Conservation (phyloP, 2,888 invertebrate species). For the Pecten maximus region DNA sequence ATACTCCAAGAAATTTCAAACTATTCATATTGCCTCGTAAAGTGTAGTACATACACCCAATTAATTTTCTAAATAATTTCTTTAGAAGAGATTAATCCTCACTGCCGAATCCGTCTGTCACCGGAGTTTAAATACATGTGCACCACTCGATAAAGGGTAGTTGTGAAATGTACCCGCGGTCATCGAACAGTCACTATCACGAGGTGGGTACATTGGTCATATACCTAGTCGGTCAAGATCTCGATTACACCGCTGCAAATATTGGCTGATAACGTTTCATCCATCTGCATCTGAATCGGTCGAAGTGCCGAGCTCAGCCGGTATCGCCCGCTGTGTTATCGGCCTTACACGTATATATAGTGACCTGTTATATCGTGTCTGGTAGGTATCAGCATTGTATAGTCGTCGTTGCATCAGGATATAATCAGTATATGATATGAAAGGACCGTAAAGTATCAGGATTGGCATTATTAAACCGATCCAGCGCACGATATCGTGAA, state of each 20-base stretch:
- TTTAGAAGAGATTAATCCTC: background rate
- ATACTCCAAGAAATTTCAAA: background rate
- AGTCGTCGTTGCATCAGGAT: background rate
- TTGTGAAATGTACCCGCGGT: conserved; percentile 26
- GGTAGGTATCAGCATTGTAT: background rate
- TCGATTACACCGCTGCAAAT: background rate
- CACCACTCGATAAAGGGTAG: background rate
- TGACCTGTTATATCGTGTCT: conserved; percentile 27
- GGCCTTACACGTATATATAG: background rate
- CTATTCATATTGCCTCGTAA: background rate
- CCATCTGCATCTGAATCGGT: background rate
- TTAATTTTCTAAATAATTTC: background rate
- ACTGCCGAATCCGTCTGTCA: background rate
- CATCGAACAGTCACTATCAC: background rate
- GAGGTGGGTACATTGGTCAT: background rate
- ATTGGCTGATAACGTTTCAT: background rate
- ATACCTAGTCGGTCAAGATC: background rate
- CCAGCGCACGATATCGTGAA: background rate
- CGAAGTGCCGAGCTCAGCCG: background rate
- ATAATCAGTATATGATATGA: conserved; percentile 4
- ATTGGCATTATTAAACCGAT: background rate
- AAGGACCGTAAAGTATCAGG: background rate
- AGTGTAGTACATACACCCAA: background rate
- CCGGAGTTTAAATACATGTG: background rate
- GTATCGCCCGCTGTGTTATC: background rate